These are phyloP conservation scores for Jaculus jaculus DNA, from an alignment of 2,113 vertebrate genomes.

Conservation along the genomic window DNA sequence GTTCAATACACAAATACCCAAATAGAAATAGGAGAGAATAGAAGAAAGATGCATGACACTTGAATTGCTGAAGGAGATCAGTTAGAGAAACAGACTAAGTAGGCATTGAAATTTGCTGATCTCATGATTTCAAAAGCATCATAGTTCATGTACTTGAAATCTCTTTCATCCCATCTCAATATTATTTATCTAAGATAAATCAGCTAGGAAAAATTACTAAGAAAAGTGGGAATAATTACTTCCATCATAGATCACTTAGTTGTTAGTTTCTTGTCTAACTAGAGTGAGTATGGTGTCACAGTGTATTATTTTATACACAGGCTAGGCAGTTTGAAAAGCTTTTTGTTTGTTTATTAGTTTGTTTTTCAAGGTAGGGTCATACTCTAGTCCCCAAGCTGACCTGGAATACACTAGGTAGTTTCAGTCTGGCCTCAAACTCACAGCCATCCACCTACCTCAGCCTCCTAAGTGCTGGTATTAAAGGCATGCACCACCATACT, in stretches of 20 bases:
- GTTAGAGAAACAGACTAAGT: not conserved
- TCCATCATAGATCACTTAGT: not conserved
- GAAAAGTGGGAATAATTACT: not conserved
- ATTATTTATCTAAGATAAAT: not conserved
- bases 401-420: too few species aligned
- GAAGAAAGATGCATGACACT: not conserved
- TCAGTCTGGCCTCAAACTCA: too few species aligned
- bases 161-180: not conserved
- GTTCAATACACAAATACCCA: not conserved
- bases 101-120: not conserved
- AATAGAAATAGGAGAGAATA: not conserved
- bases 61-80: not conserved
- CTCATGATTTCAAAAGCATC: not conserved
- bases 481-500: too few species aligned
- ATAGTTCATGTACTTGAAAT: not conserved
- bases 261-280: not conserved
- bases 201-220: not conserved
- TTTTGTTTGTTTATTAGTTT: not conserved
- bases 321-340: not conserved
- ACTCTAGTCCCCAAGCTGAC: too few species aligned
- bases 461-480: too few species aligned
- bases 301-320: not conserved
- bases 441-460: too few species aligned
- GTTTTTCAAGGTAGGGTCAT: too few species aligned
- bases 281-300: not conserved